A percentile compares a stretch with the other conserved stretches of the same genome.
phyloP scores from a whole-genome alignment of 1,140 invertebrate species.

The Neomicropteryx cornuta region DNA sequence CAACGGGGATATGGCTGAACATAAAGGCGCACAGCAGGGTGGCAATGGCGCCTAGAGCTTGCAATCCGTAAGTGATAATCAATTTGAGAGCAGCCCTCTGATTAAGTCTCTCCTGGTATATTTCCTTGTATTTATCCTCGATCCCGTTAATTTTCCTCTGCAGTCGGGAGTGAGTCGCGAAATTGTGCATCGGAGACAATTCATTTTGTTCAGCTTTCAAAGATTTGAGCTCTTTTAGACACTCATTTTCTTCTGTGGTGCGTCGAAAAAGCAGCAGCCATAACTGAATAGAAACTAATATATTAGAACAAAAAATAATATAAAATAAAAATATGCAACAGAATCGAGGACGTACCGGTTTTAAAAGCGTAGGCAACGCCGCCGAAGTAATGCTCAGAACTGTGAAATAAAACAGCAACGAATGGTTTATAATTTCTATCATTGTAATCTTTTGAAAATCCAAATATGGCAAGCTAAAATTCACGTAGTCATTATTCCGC shows the following conservation, averaged over 20 bases:
- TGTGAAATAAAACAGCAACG: slow-evolving; percentile 10
- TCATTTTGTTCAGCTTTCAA: slow-evolving; percentile 26
- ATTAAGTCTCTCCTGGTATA: slow-evolving; percentile 22
- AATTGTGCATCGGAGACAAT: slow-evolving; percentile 38
- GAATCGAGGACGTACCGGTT: slow-evolving; percentile 10
- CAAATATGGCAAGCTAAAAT: no score
- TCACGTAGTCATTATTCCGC: no score
- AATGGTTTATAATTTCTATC: background rate
- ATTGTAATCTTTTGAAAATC: no score
- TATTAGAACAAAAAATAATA: slow-evolving; percentile 9
- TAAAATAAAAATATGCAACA: background rate
- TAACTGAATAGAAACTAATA: slow-evolving; percentile 11
- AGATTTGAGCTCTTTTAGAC: slow-evolving; percentile 7
- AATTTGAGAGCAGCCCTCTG: slow-evolving; percentile 29
- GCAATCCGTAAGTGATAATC: slow-evolving; percentile 24
- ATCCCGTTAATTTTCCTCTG: slow-evolving; percentile 34
- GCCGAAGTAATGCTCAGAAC: slow-evolving; percentile 8
- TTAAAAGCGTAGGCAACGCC: slow-evolving; percentile 6
- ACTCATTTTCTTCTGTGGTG: slow-evolving; percentile 5
- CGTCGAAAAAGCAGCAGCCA: slow-evolving; percentile 9
- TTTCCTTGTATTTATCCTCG: slow-evolving; percentile 26
- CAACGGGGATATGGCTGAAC: slow-evolving; percentile 30
- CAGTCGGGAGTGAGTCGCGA: slow-evolving; percentile 35
- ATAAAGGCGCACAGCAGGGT: slow-evolving; percentile 28
- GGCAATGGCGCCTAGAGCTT: slow-evolving; percentile 23